A percentile compares a stretch with the other conserved stretches of the same genome.
These are phyloP conservation scores for Morpho helenor DNA, from an alignment of 2,888 invertebrate genomes.

Conservation along the genomic window DNA sequence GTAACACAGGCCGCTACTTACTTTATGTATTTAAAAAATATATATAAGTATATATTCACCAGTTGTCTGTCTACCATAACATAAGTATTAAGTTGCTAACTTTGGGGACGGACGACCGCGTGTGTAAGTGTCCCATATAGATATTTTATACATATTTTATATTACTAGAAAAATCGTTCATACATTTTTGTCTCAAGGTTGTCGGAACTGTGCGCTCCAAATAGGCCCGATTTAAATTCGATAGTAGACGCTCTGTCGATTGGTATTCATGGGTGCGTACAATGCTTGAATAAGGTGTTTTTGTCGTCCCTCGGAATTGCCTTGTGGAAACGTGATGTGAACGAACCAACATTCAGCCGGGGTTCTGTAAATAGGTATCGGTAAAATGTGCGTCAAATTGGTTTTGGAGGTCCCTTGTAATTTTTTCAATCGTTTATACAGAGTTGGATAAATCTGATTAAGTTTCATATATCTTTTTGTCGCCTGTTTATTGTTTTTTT, in stretches of 20 bases:
- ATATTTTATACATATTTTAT: too few species aligned
- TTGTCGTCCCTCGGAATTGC: conserved; percentile 66
- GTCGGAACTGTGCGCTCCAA: conserved; percentile 33
- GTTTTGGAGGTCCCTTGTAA: conserved; percentile 5
- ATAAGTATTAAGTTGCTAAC: too few species aligned
- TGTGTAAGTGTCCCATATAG: too few species aligned
- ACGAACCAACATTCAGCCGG: conserved; percentile 30
- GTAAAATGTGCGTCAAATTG: conserved; percentile 10
- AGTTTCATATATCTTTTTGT: neutral
- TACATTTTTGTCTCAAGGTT: conserved; percentile 18
- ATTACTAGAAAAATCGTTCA: too few species aligned
- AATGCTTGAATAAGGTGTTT: conserved; percentile 58
- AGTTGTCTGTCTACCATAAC: too few species aligned
- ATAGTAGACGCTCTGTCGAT: conserved; percentile 49
- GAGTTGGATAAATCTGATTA: conserved; percentile 7
- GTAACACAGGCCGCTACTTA: too few species aligned
- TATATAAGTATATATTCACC: too few species aligned
- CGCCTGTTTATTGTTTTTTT: neutral
- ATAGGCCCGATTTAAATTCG: conserved; percentile 58
- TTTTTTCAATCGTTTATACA: neutral
- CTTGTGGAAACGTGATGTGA: conserved; percentile 64
- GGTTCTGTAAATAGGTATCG: conserved; percentile 9
- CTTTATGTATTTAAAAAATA: too few species aligned
- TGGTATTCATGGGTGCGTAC: conserved; percentile 59
- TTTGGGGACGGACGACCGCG: too few species aligned